Base-by-base conservation (phyloP, 2,888 invertebrate genomes). In the Phortica okadai region DNA sequence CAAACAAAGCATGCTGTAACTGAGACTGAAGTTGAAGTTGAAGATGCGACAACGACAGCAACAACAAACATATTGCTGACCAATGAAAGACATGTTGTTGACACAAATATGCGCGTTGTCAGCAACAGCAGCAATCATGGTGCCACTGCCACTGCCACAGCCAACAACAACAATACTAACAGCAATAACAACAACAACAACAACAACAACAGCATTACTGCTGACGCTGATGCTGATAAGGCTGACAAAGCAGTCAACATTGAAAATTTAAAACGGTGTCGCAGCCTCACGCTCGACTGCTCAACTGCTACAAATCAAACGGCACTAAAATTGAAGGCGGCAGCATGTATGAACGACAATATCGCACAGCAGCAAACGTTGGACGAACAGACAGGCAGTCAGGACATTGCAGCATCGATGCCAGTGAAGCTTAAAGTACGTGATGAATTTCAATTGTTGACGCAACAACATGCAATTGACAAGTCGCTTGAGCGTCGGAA, bases 81-180 rank as follows among this genome's bases (percentile, higher is more conserved):
- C 70, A 58, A 76, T 75, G 74, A 78, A 77, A 58, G 25, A 77
- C 76, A 73, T 76, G 76, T 74, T 83, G 83, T 85, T 85, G 88
- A 88, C 89, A 86, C 81, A 87, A 85, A 84, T 83, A 83, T 82
- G 85, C 84, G 82, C 85, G 80, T 82, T 78, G 89, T 85, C 84
- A 87, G 88, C 87, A 79, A 75, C 76, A 73, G 70, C 25, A 70
- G 76, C 80, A 82, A 83, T 82, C 83, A 82, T 78, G 7, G 62
- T 25, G 25, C n/a, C 25, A 62, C 16, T 56, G 14, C 56, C 56
- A 56, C 14, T 2, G 16, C 10, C 54, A 74, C 41, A 33, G 21
- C 59, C 21, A 75, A 50, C 70, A 70, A 62, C 70, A 70, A 16
- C 70, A 74, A 64, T 64, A n/a, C 21, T 58, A 44, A 73, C 45